Percentiles rank a stretch among this genome's conserved stretches.
Conservation (phyloP, 2,797 vertebrate genomes). For the Melanotaenia pygmaea region DNA sequence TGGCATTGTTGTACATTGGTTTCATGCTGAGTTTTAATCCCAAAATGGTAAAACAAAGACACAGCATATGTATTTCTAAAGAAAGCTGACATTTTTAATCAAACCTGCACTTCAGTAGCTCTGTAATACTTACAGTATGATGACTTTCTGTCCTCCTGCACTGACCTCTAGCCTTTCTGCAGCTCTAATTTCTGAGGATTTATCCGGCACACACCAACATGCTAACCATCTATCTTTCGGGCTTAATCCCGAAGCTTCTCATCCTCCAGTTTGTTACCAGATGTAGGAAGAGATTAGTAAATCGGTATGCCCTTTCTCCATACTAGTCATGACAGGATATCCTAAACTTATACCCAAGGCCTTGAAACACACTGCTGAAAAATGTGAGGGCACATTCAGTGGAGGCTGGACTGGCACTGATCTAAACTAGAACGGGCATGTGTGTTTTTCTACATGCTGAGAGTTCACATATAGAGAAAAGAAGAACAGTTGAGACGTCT, state of each 20-base stretch:
- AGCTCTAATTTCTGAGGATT: slow-evolving; percentile 36
- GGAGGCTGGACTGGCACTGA: slow-evolving; percentile 18
- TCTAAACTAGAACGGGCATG: slow-evolving; percentile 46
- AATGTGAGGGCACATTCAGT: slow-evolving; percentile 34
- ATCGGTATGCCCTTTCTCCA: slow-evolving; percentile 27
- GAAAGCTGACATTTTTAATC: background rate
- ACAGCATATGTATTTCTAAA: background rate
- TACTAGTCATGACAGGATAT: slow-evolving; percentile 62
- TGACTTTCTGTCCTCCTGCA: background rate
- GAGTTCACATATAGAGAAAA: slow-evolving; percentile 22
- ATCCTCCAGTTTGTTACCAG: slow-evolving; percentile 36
- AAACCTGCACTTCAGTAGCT: background rate
- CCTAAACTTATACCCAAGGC: slow-evolving; percentile 46
- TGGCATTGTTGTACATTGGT: background rate
- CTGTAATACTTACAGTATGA: background rate
- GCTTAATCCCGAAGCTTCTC: slow-evolving; percentile 32
- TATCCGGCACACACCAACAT: slow-evolving; percentile 13
- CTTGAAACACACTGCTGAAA: slow-evolving; percentile 49
- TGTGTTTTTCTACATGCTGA: slow-evolving; percentile 47
- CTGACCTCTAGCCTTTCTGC: slow-evolving; percentile 6
- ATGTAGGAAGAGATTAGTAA: slow-evolving; percentile 55
- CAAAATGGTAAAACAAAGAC: slow-evolving; percentile 1
- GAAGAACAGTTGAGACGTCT: slow-evolving; percentile 50
- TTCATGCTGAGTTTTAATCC: slow-evolving; percentile 13
- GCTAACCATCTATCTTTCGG: slow-evolving; percentile 30